Conservation (phyloP, 2,888 invertebrate species). For the Parascotia fuliginaria region DNA sequence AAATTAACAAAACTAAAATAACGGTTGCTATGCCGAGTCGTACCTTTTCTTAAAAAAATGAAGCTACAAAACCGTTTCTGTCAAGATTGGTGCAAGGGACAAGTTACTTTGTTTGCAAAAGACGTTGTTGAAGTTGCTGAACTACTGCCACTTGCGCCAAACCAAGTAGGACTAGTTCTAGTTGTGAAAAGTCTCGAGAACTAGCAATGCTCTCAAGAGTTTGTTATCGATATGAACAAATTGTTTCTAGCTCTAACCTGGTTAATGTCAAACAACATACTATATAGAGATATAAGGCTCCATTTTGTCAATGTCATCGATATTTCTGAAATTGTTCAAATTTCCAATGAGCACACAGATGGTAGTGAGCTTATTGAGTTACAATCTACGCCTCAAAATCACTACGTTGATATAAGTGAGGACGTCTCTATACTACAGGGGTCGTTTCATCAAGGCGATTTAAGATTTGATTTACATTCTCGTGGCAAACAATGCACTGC, state of each 20-base stretch:
- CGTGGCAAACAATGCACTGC: neutral
- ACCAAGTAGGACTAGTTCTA: neutral
- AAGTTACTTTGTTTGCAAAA: neutral
- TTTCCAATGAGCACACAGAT: neutral
- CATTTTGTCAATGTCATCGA: neutral
- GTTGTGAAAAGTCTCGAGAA: neutral
- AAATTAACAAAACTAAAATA: neutral
- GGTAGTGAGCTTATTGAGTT: neutral
- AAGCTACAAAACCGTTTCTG: neutral
- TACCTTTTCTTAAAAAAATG: neutral
- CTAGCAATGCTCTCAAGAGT: neutral
- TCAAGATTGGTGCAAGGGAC: slow-evolving; percentile 1
- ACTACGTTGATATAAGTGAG: too few species aligned
- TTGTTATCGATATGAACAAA: neutral
- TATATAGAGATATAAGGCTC: neutral
- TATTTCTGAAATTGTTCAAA: neutral
- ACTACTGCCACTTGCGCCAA: slow-evolving; percentile 3
- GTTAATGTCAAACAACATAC: slow-evolving; percentile 21
- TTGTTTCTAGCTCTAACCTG: slow-evolving; percentile 1
- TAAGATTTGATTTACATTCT: neutral
- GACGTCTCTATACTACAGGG: neutral
- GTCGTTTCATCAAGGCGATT: neutral
- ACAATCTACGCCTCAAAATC: neutral
- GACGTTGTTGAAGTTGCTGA: neutral
- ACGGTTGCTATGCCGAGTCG: neutral